Evolutionary conservation across 1,140 invertebrate species (phyloP).

Genomic region (Drosophila truncata): DNA sequence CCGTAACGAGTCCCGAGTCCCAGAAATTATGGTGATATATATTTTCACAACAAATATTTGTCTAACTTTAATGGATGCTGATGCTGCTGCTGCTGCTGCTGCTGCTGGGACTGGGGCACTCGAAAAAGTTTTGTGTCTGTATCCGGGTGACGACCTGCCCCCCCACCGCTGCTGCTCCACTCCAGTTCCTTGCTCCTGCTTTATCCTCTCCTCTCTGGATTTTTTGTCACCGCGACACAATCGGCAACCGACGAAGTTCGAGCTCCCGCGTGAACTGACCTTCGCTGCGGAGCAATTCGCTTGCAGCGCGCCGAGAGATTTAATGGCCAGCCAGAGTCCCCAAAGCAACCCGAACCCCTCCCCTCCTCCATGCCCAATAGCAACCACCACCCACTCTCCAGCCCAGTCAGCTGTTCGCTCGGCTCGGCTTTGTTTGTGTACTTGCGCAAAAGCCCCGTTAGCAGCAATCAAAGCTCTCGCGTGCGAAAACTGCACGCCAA

Average conservation of each 20-base stretch:
- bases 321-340: constrained; percentile 40
- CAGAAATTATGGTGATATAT: constrained; percentile 16
- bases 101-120: constrained; percentile 56
- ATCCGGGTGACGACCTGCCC: constrained; percentile 46
- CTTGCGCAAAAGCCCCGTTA: constrained; percentile 67
- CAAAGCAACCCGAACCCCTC: constrained; percentile 26
- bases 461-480: constrained; percentile 39
- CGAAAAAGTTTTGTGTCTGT: constrained; percentile 57
- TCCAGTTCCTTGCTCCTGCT: constrained; percentile 20
- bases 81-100: constrained; percentile 18
- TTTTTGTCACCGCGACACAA: constrained; percentile 18
- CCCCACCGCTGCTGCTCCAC: constrained; percentile 6
- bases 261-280: constrained; percentile 77
- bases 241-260: constrained; percentile 53
- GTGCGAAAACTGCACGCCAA: constrained; percentile 43
- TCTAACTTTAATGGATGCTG: constrained; percentile 39
- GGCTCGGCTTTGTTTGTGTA: constrained; percentile 63
- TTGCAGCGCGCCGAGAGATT: constrained; percentile 58
- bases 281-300: constrained; percentile 61
- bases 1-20: constrained; percentile 15
- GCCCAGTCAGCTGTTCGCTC: constrained; percentile 57
- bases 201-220: constrained; percentile 26
- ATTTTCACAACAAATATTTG: constrained; percentile 58
- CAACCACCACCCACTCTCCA: constrained; percentile 12
- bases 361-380: not conserved